These are phyloP conservation scores for Leptoclinus maculatus DNA, from an alignment of 2,797 vertebrate genomes.

Conservation along the genomic window DNA sequence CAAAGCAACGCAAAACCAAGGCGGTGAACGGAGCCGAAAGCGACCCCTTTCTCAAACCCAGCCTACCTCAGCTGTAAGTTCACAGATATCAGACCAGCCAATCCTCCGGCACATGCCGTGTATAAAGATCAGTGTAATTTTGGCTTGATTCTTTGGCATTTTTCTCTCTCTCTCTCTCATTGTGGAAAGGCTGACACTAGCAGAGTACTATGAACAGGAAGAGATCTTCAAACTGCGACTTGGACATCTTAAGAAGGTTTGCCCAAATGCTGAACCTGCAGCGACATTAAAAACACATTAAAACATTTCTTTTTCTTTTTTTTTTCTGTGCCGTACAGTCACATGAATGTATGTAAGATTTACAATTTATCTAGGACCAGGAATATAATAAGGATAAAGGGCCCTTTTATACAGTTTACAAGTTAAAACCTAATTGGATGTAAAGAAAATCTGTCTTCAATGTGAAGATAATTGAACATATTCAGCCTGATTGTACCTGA, in stretches of 20 bases:
- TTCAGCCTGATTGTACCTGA: constrained; percentile 11
- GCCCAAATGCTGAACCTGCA: constrained; percentile 32
- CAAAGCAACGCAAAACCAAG: constrained; percentile 99
- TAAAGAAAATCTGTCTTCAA: background rate
- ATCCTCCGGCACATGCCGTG: background rate
- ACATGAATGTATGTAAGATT: background rate
- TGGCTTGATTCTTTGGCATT: background rate
- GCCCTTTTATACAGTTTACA: background rate
- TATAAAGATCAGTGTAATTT: background rate
- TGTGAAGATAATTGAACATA: constrained; percentile 21
- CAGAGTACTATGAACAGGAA: constrained; percentile 99
- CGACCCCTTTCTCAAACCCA: constrained; percentile 98
- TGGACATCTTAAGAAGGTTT: constrained; percentile 98
- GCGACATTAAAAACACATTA: background rate
- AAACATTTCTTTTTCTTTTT: background rate
- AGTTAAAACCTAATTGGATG: background rate
- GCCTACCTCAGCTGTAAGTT: constrained; percentile 97
- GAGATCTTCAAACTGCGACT: constrained; percentile 99
- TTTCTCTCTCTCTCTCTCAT: constrained; percentile 7
- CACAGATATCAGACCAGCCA: background rate
- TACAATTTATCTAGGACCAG: background rate
- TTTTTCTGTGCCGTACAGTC: background rate
- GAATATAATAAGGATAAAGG: background rate
- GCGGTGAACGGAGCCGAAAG: constrained; percentile 97
- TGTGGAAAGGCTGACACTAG: constrained; percentile 90